Evolutionary conservation across 2,888 invertebrate genomes (phyloP).

Genomic region (Heliconius ethilla): DNA sequence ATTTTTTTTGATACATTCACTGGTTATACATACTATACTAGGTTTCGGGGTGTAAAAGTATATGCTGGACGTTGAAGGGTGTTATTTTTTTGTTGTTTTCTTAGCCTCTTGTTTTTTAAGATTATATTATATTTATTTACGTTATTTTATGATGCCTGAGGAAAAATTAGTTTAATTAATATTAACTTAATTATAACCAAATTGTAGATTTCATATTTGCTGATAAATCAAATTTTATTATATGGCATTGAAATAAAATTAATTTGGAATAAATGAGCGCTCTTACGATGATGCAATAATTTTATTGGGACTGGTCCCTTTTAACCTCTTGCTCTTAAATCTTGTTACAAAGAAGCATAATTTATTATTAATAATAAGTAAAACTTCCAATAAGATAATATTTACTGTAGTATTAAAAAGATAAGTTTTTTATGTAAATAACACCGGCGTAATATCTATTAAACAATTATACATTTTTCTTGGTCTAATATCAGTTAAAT

Average conservation of each 20-base stretch:
- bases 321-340: conserved; percentile 55
- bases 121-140: background rate
- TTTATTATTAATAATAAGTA: background rate
- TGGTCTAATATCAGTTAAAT: background rate
- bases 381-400: background rate
- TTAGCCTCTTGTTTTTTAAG: background rate
- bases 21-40: too few species aligned
- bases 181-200: background rate
- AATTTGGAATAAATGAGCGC: conserved; percentile 33
- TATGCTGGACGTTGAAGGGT: background rate
- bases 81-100: background rate
- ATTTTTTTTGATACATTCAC: background rate
- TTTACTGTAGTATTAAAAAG: background rate
- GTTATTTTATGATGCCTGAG: background rate
- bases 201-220: too few species aligned
- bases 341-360: conserved; percentile 46
- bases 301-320: conserved; percentile 59
- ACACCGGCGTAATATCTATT: background rate
- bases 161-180: background rate
- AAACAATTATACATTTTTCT: background rate
- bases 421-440: background rate
- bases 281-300: conserved; percentile 58
- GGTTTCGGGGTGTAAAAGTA: background rate
- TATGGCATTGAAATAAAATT: conserved; percentile 28
- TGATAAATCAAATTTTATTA: conserved; percentile 29